Evolutionary conservation across 2,888 invertebrate species (phyloP).

Genomic region (Phyllotreta striolata): DNA sequence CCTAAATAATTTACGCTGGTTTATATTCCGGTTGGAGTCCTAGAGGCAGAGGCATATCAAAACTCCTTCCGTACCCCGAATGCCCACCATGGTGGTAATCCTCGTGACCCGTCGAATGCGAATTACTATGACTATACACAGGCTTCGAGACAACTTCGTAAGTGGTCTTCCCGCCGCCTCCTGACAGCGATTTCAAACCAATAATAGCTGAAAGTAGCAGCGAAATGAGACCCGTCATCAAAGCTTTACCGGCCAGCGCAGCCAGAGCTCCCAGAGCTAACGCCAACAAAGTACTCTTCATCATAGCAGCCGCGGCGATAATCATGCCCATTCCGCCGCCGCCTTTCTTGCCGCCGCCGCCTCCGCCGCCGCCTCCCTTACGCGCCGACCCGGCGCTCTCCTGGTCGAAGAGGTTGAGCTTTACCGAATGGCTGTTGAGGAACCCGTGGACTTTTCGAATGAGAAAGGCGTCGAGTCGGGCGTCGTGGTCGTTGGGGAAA

Average conservation of each 20-base stretch:
- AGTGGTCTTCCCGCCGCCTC: constrained; percentile 73
- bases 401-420: constrained; percentile 65
- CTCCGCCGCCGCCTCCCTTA: constrained; percentile 48
- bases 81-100: constrained; percentile 58
- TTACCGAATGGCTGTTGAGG: constrained; percentile 73
- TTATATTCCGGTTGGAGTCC: constrained; percentile 53
- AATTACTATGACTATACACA: constrained; percentile 72
- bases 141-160: constrained; percentile 85
- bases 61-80: constrained; percentile 62
- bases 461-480: constrained; percentile 75
- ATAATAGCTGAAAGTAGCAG: constrained; percentile 76
- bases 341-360: constrained; percentile 60
- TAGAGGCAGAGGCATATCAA: constrained; percentile 54
- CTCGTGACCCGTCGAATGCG: constrained; percentile 70
- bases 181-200: constrained; percentile 73
- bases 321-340: constrained; percentile 64
- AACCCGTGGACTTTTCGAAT: constrained; percentile 73
- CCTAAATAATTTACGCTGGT: constrained; percentile 39
- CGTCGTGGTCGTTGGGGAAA: constrained; percentile 76
- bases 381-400: constrained; percentile 36
- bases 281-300: constrained; percentile 75
- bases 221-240: constrained; percentile 81
- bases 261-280: constrained; percentile 77
- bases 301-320: constrained; percentile 64
- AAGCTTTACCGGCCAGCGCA: constrained; percentile 80